Evolutionary conservation across 2,888 invertebrate species (phyloP).

Genomic region (Oscheius sp.): DNA sequence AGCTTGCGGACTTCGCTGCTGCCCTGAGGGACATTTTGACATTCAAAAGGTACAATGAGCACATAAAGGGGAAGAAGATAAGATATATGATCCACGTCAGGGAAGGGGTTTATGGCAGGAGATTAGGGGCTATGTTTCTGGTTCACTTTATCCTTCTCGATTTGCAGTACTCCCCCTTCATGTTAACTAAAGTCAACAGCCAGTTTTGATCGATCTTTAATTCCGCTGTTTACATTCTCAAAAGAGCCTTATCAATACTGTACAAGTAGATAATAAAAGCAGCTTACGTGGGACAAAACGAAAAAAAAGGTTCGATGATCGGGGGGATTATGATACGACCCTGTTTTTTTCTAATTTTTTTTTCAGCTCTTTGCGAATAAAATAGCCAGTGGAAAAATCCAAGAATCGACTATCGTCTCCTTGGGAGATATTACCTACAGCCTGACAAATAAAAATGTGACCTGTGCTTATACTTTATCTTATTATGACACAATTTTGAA

Average conservation of each 20-base stretch:
- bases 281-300: constrained; percentile 21
- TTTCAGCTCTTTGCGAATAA: constrained; percentile 21
- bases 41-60: constrained; percentile 16
- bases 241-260: constrained; percentile 16
- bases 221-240: constrained; percentile 23
- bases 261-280: constrained; percentile 5
- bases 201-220: neutral
- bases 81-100: no score
- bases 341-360: neutral
- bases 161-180: no score
- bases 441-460: neutral
- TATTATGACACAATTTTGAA: constrained; percentile 3
- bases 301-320: neutral
- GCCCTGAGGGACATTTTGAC: constrained; percentile 5
- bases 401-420: neutral
- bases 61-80: no score
- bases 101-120: no score
- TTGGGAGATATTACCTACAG: constrained; percentile 1
- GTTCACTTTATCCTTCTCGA: no score
- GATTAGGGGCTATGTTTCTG: no score
- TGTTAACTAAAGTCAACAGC: no score
- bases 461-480: constrained; percentile 17
- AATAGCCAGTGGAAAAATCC: neutral
- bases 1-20: constrained; percentile 31
- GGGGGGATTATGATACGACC: neutral